Evolutionary conservation across 1,140 invertebrate species (phyloP).

Genomic region (Drosophila hydei): DNA sequence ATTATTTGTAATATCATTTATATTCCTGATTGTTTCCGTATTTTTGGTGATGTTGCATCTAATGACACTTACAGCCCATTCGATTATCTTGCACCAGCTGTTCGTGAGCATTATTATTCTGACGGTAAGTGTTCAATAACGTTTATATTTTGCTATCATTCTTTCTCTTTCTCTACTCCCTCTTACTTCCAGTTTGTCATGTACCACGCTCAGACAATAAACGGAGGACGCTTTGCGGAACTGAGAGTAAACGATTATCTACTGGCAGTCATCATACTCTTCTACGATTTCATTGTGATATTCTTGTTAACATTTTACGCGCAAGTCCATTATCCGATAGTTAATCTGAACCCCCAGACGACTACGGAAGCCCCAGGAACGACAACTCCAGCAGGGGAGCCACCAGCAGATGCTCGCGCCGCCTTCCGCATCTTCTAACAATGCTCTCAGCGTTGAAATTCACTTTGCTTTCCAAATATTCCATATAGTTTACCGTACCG

Average conservation of each 20-base stretch:
- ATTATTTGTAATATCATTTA: slow-evolving; percentile 68
- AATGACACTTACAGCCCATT: slow-evolving; percentile 18
- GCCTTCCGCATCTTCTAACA: no score
- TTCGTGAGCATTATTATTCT: slow-evolving; percentile 58
- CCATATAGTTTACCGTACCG: no score
- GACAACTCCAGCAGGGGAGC: no score
- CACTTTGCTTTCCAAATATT: no score
- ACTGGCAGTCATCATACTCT: slow-evolving; percentile 67
- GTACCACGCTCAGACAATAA: slow-evolving; percentile 77
- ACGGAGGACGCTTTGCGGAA: slow-evolving; percentile 73
- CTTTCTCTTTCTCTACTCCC: neutral
- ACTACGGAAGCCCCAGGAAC: no score
- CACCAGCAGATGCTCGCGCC: no score
- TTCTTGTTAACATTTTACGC: slow-evolving; percentile 65
- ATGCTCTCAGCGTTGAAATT: no score
- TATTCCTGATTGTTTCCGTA: slow-evolving; percentile 67
- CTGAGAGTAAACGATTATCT: slow-evolving; percentile 67
- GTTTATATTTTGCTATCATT: neutral
- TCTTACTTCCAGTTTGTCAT: slow-evolving; percentile 61
- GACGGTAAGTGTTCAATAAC: slow-evolving; percentile 28
- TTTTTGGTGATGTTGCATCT: slow-evolving; percentile 66
- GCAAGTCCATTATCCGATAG: slow-evolving; percentile 25
- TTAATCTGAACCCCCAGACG: no score
- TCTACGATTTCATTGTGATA: slow-evolving; percentile 62
- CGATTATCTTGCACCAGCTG: slow-evolving; percentile 49